phyloP scores from a whole-genome alignment of 2,888 invertebrate species.

The Miltochrista miniata region DNA sequence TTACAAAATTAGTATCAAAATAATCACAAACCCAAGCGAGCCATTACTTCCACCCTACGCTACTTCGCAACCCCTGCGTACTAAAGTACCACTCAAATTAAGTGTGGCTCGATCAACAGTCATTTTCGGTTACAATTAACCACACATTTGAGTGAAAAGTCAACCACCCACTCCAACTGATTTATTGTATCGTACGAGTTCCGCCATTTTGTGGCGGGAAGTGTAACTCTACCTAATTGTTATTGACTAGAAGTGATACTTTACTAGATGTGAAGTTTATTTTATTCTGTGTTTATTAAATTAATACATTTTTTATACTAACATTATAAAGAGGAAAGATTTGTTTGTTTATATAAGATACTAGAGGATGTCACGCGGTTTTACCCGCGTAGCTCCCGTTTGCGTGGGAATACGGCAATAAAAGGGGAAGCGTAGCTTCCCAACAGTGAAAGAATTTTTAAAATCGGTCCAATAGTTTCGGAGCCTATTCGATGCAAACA shows the following conservation, averaged over 20 bases:
- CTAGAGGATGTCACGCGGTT: too few species aligned
- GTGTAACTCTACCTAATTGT: conserved; percentile 42
- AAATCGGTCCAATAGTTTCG: too few species aligned
- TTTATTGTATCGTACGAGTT: conserved; percentile 80
- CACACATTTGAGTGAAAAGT: conserved; percentile 84
- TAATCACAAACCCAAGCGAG: conserved; percentile 71
- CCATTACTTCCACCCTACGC: conserved; percentile 68
- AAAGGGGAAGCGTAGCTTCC: too few species aligned
- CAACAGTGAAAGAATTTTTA: too few species aligned
- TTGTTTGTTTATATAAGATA: too few species aligned
- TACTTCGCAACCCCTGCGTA: conserved; percentile 57
- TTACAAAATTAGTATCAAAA: conserved; percentile 68
- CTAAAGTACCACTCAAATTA: conserved; percentile 81
- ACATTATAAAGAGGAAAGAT: too few species aligned
- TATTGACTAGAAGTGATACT: conserved; percentile 43
- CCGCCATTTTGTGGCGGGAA: conserved; percentile 77
- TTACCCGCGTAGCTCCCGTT: too few species aligned
- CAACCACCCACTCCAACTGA: conserved; percentile 84
- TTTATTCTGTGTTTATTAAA: too few species aligned
- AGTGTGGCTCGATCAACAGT: conserved; percentile 83
- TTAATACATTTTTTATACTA: too few species aligned
- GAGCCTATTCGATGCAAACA: too few species aligned
- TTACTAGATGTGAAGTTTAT: neutral
- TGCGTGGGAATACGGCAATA: too few species aligned
- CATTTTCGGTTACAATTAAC: conserved; percentile 84